phyloP scores from a whole-genome alignment of 2,888 invertebrate species.

The Agonopterix subpropinquella region DNA sequence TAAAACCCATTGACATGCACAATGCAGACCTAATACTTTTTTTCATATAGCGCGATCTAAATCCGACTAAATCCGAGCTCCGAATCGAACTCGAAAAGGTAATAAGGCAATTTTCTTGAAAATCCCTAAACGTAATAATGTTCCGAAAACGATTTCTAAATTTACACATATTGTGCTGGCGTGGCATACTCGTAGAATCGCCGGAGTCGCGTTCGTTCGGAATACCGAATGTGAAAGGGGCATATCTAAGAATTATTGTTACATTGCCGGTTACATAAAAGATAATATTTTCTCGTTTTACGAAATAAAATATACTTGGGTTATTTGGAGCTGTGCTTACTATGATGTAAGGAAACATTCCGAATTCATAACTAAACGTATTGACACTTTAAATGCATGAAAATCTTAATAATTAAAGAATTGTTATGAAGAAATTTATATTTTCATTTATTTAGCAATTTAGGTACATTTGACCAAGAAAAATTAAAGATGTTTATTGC shows the following conservation, averaged over 20 bases:
- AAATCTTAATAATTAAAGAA: too few species aligned
- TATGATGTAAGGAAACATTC: too few species aligned
- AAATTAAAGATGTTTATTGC: too few species aligned
- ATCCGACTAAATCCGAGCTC: conserved; percentile 60
- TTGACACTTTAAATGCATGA: too few species aligned
- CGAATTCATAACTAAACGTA: too few species aligned
- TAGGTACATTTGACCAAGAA: too few species aligned
- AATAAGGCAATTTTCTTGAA: conserved; percentile 74
- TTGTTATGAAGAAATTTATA: too few species aligned
- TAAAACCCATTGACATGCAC: background rate
- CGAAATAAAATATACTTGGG: conserved; percentile 6
- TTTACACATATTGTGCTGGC: conserved; percentile 72
- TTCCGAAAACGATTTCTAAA: conserved; percentile 71
- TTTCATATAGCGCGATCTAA: conserved; percentile 33
- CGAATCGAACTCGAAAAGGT: conserved; percentile 66
- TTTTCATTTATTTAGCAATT: too few species aligned
- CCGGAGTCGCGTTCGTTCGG: conserved; percentile 55
- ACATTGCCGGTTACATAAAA: conserved; percentile 35
- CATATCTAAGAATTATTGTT: conserved; percentile 44
- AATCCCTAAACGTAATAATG: conserved; percentile 74
- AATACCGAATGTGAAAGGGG: conserved; percentile 61
- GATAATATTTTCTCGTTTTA: conserved; percentile 13
- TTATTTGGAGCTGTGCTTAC: too few species aligned
- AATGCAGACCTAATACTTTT: conserved; percentile 7
- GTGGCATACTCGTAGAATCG: conserved; percentile 39